A percentile compares a stretch with the other conserved stretches of the same genome.
Evolutionary conservation across 2,113 vertebrate species (phyloP).

Genomic region (Varanus komodoensis): DNA sequence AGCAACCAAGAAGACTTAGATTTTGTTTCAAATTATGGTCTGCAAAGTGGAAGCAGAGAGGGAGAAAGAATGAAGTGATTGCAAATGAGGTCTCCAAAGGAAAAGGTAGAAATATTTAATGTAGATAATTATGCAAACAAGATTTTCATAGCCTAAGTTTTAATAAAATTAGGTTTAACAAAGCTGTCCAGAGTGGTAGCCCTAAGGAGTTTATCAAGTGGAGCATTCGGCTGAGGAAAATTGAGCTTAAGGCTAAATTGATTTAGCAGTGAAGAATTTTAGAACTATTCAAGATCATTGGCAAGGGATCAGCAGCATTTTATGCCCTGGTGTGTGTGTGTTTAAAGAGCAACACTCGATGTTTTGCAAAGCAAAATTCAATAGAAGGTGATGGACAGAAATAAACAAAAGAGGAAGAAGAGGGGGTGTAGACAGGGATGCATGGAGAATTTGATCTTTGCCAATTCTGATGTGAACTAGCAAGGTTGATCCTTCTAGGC

Average conservation of each 20-base stretch:
- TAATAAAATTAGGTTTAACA: constrained; percentile 78
- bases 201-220: constrained; percentile 74
- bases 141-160: constrained; percentile 71
- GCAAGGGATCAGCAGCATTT: constrained; percentile 4
- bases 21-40: constrained; percentile 18
- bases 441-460: neutral
- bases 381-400: neutral
- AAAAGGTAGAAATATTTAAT: constrained; percentile 75
- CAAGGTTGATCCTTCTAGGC: neutral
- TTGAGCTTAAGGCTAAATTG: constrained; percentile 64
- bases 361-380: neutral
- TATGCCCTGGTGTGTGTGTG: neutral
- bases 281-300: constrained; percentile 34
- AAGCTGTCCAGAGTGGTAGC: constrained; percentile 59
- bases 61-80: constrained; percentile 46
- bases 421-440: neutral
- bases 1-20: neutral
- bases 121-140: constrained; percentile 77
- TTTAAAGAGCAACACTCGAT: neutral
- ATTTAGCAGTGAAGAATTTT: constrained; percentile 60
- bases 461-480: neutral
- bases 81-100: constrained; percentile 65
- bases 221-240: constrained; percentile 65
- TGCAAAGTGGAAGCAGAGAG: constrained; percentile 21
- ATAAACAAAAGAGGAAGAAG: neutral